Evolutionary conservation across 2,797 vertebrate genomes (phyloP), one percentile per base, ranked within the genome.

Genomic region (Acomys russatus): DNA sequence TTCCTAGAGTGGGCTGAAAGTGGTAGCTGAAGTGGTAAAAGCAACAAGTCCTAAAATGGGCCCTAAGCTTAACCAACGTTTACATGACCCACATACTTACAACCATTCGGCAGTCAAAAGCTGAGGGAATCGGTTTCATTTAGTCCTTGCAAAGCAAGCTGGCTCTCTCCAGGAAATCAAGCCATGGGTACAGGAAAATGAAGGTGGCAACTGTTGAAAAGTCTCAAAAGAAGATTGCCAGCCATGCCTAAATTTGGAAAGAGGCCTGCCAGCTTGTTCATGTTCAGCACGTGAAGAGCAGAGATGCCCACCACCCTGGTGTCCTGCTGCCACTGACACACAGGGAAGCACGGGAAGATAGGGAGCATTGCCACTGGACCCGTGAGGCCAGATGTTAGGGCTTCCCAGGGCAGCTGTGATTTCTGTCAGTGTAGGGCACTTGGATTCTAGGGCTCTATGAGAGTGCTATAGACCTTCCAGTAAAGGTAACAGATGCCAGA

Each of bases 171-270:
- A 79, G 33, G 44, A 59, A 83, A 88, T 89, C 70, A 74, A 92
- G 79, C 74, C 68, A 63, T 35, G 89, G 66, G 59, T 35, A 20
- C 15, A 84, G 68, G 23, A 61, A 82, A 93, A 92, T 9, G 90
- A 92, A 71, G 61, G n/a, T 85, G 23, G 12, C 86, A 59, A 51
- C 9, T 88, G 84, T 85, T 77, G 85, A n/a, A 90, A 92, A 96
- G 20, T 63, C 6, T 80, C 90, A 82, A 54, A 49, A 44, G 83
- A 90, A 44, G 56, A 80, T 5, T 78, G 85, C 56, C 30, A 83
- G 30, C 14, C 3, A 3, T 64, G 44, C 14, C 44, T 20, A 51
- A 18, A 0, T 54, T 71, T 54, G 64, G 92, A 68, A 78, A 84
- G 49, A 68, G 33, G 70, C 3, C 0, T 56, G 11, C 8, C 28